Evolutionary conservation across 2,888 invertebrate species (phyloP).

Genomic region (Heliothis peltigera): DNA sequence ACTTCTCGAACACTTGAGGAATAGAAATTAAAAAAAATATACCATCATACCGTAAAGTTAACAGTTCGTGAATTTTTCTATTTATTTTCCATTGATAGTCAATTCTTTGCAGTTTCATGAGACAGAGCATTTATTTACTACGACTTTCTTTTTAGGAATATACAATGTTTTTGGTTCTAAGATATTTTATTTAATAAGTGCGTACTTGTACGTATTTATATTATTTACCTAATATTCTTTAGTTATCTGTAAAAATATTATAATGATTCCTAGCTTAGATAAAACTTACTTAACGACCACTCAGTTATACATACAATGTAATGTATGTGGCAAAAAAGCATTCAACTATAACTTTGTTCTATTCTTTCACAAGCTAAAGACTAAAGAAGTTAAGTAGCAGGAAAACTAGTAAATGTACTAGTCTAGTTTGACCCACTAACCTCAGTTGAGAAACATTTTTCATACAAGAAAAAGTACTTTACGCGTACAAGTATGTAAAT

Average conservation of each 20-base stretch:
- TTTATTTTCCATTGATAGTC: constrained; percentile 4
- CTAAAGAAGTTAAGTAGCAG: constrained; percentile 9
- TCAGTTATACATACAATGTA: no score
- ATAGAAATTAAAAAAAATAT: no score
- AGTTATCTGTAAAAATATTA: no score
- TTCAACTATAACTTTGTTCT: not conserved
- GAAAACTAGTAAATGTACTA: constrained; percentile 36
- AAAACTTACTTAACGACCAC: no score
- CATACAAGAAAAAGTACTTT: constrained; percentile 20
- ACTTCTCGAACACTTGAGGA: no score
- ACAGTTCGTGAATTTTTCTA: not conserved
- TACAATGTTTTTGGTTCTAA: constrained; percentile 11
- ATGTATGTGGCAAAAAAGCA: constrained; percentile 4
- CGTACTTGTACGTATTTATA: constrained; percentile 6
- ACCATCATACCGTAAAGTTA: no score
- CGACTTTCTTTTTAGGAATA: not conserved
- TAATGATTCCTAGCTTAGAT: no score
- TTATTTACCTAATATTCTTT: no score
- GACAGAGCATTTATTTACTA: constrained; percentile 16
- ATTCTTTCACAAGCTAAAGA: constrained; percentile 1
- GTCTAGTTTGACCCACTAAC: constrained; percentile 21
- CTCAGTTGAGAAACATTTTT: constrained; percentile 14
- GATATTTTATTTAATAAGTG: constrained; percentile 18
- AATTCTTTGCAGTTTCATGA: not conserved
- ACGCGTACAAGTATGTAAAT: not conserved